Conservation (phyloP, 2,113 vertebrate genomes). For the Tapirus terrestris region DNA sequence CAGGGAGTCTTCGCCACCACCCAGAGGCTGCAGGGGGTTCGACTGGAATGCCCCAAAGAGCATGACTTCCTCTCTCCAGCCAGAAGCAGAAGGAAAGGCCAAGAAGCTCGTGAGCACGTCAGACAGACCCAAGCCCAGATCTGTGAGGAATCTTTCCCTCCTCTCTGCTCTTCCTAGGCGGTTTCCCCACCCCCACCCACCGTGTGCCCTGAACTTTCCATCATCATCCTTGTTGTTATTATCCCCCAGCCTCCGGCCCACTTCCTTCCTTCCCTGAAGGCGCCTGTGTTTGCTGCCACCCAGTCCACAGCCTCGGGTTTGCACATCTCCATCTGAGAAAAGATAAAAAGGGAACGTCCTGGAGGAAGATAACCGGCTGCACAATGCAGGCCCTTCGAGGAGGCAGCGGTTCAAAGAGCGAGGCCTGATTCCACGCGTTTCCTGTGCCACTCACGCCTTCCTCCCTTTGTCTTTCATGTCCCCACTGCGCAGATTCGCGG, state of each 20-base stretch:
- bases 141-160: neutral
- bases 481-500: constrained; percentile 70
- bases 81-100: neutral
- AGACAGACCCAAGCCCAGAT: neutral
- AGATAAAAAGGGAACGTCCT: neutral
- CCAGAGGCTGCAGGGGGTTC: neutral
- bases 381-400: neutral
- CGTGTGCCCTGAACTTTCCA: accelerated
- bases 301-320: constrained; percentile 59
- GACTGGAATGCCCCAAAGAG: neutral
- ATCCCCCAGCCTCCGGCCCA: neutral
- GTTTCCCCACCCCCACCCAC: neutral
- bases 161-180: neutral
- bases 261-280: constrained; percentile 53
- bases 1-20: neutral
- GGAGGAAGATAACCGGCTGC: constrained; percentile 58
- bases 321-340: constrained; percentile 46
- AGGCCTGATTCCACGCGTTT: constrained; percentile 76
- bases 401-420: constrained; percentile 68
- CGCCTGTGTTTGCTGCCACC: constrained; percentile 53
- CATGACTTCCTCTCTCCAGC: neutral
- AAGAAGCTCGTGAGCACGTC: accelerated
- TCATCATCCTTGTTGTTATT: too few relatives aligned
- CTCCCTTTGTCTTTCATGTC: constrained; percentile 79
- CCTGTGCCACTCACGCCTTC: constrained; percentile 75